Evolutionary conservation across 2,888 invertebrate genomes (phyloP), one percentile per base, ranked within the genome.

Genomic region (Microctonus brassicae): DNA sequence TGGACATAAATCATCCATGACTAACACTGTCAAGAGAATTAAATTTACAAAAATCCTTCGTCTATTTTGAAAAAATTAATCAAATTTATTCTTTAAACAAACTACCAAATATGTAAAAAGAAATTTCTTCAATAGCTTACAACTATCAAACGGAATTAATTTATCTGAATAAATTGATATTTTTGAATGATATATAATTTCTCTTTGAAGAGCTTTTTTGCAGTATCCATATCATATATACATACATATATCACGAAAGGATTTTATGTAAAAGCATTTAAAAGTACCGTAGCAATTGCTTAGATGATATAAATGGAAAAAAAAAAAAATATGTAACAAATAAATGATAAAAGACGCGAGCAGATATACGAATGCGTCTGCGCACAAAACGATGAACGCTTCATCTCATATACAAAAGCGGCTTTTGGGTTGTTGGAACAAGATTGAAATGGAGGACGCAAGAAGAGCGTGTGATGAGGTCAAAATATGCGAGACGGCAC

Each of bases 351-450:
- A 62, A 63, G 65, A 70, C 39, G 65, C 39, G 65, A 73, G 65
- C 11, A 47, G 58, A 24, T 42, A 24, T 42, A 55, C 47, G 47
- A 17, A 39, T 29, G 66, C 55, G 60, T 36, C 47, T 20, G 52
- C 55, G 58, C 39, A 63, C 62, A 26, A 62, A 67, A 68, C 67
- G 55, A 72, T 63, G 53, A 70, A 70, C 65, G 65, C 70, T 70
- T 47, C 33, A 65, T 20, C 65, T 58, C n/a, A 65, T 47, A 47
- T 47, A 70, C 64, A 65, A 65, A 60, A 66, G 64, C 26, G 33
- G 65, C 65, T 66, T 62, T 70, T 24, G 68, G 61, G 29, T 68
- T 58, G 55, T 70, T 62, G 47, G 47, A 33, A 17, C 36, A 62
- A 36, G 34, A 39, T 33, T 17, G 62, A 58, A 26, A 47, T 29